A percentile compares a stretch with the other conserved stretches of the same genome.
Conservation (phyloP, 2,888 invertebrate genomes). For the Torymus aiolomorphi region DNA sequence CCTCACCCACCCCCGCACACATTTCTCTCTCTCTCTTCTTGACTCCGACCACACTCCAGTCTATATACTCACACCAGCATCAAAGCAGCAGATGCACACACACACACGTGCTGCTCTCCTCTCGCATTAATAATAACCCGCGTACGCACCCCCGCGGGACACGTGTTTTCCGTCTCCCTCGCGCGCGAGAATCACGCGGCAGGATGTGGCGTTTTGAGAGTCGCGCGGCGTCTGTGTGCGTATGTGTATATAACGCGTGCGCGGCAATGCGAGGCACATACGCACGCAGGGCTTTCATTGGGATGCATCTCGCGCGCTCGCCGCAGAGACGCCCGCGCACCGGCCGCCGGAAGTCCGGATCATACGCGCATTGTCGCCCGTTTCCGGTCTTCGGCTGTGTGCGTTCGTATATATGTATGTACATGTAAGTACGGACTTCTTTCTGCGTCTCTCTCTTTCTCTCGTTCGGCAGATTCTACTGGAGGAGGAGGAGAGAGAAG, state of each 20-base stretch:
- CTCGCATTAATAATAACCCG: too few relatives aligned
- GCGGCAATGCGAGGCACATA: constrained; percentile 1
- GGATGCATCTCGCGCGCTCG: constrained; percentile 72
- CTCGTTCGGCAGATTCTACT: neutral
- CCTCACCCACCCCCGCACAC: too few relatives aligned
- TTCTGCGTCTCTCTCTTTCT: neutral
- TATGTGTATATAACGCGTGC: constrained; percentile 10
- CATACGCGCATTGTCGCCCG: constrained; percentile 73
- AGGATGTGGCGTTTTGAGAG: constrained; percentile 45
- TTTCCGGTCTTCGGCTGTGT: constrained; percentile 67
- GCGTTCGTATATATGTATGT: neutral
- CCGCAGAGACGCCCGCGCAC: neutral
- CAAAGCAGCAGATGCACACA: too few relatives aligned
- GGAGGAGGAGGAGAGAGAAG: too few relatives aligned
- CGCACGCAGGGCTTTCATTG: constrained; percentile 67
- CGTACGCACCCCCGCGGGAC: neutral
- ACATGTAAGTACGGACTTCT: neutral
- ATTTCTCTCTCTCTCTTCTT: too few relatives aligned
- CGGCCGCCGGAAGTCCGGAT: constrained; percentile 71
- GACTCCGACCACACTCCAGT: too few relatives aligned
- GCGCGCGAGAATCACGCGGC: constrained; percentile 22
- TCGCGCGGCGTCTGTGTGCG: too few relatives aligned
- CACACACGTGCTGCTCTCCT: too few relatives aligned
- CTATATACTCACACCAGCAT: too few relatives aligned
- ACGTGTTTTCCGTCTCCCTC: constrained; percentile 8